phyloP scores from a whole-genome alignment of 2,113 vertebrate species.

The Rhombomys opimus region DNA sequence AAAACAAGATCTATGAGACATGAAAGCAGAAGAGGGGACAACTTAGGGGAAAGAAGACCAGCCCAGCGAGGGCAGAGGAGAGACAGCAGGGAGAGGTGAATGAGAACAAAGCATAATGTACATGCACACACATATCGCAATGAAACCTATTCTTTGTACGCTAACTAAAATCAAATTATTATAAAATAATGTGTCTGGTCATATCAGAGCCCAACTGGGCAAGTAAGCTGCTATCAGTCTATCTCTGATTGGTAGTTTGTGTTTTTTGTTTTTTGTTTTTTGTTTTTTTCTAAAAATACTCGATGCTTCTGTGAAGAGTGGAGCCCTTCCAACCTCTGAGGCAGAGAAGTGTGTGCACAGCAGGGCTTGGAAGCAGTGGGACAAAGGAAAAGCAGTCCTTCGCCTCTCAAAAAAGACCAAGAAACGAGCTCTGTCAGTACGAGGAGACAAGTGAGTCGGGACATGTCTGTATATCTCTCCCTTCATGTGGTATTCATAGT shows the following conservation, averaged over 20 bases:
- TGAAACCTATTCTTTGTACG: neutral
- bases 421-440: slow-evolving; percentile 38
- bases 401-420: neutral
- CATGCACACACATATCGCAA: too few relatives aligned
- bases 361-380: neutral
- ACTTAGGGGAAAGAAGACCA: neutral
- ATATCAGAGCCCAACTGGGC: neutral
- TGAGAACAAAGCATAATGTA: neutral
- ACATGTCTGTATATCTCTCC: neutral
- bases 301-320: neutral
- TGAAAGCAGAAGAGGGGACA: neutral
- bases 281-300: neutral
- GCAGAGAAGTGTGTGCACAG: neutral
- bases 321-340: neutral
- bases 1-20: too few relatives aligned
- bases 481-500: neutral
- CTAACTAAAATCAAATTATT: neutral
- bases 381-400: slow-evolving; percentile 3
- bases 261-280: too few relatives aligned
- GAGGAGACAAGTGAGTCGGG: neutral
- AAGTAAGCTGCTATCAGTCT: neutral
- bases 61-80: neutral
- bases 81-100: too few relatives aligned
- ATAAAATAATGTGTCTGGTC: neutral
- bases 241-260: neutral